phyloP scores from a whole-genome alignment of 1,140 invertebrate species.

The Drosophila pachea region DNA sequence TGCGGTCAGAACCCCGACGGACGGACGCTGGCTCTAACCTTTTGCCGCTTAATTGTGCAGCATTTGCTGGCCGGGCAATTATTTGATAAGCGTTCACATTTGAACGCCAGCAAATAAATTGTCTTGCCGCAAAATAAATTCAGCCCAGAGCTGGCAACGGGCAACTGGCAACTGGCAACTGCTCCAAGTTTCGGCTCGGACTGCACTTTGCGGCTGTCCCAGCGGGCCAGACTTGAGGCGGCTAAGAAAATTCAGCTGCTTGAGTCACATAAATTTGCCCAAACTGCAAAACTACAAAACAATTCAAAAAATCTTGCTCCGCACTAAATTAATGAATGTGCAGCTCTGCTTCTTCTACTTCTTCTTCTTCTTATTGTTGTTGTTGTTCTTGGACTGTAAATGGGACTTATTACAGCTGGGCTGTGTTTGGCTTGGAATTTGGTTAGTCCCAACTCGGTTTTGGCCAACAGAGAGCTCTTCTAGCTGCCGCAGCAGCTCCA shows the following conservation, averaged over 20 bases:
- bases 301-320: slow-evolving; percentile 53
- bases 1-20: slow-evolving; percentile 28
- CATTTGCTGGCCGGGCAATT: slow-evolving; percentile 73
- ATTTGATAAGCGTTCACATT: slow-evolving; percentile 78
- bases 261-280: slow-evolving; percentile 70
- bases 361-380: not conserved
- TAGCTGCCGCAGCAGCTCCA: too few species aligned
- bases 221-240: slow-evolving; percentile 45
- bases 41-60: slow-evolving; percentile 74
- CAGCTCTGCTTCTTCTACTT: not conserved
- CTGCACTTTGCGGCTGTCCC: slow-evolving; percentile 33
- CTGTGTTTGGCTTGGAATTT: not conserved
- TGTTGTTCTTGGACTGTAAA: not conserved
- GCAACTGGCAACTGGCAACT: slow-evolving; percentile 59
- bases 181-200: slow-evolving; percentile 47
- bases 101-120: slow-evolving; percentile 62
- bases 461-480: too few species aligned
- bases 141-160: slow-evolving; percentile 15
- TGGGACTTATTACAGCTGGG: too few species aligned
- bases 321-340: slow-evolving; percentile 74
- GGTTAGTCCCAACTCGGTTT: not conserved
- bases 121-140: slow-evolving; percentile 68
- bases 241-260: slow-evolving; percentile 60
- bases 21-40: slow-evolving; percentile 39
- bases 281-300: slow-evolving; percentile 56